These are phyloP conservation scores for Arion vulgaris DNA, from an alignment of 1,140 invertebrate genomes.

Conservation along the genomic window DNA sequence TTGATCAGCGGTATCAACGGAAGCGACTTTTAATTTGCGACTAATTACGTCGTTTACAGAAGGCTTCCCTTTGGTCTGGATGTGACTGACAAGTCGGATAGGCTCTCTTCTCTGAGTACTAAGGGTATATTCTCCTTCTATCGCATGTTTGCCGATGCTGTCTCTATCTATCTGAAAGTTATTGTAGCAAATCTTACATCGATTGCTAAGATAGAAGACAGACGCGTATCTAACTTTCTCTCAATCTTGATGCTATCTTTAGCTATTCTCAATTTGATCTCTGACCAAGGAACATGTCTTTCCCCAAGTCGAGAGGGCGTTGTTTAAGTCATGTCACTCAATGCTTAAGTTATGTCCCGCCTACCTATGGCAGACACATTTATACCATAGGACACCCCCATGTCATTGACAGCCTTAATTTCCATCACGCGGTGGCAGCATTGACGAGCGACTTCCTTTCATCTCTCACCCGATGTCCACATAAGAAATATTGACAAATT, in stretches of 20 bases:
- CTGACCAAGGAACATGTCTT: neutral
- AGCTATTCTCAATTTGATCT: neutral
- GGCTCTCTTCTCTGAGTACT: neutral
- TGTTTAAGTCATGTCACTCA: neutral
- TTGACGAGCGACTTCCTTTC: too few relatives aligned
- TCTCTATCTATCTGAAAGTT: too few relatives aligned
- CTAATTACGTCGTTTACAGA: constrained; percentile 23
- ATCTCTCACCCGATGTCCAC: too few relatives aligned
- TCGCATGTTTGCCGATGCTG: too few relatives aligned
- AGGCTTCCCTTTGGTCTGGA: neutral
- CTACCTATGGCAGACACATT: neutral
- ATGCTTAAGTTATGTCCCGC: neutral
- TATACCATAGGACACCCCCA: neutral
- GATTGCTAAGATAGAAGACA: too few relatives aligned
- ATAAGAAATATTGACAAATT: too few relatives aligned
- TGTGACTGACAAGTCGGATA: neutral
- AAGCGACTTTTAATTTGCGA: constrained; percentile 28
- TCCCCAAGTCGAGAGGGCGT: neutral
- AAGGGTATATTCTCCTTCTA: too few relatives aligned
- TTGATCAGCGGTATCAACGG: neutral
- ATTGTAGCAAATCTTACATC: too few relatives aligned
- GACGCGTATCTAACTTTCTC: too few relatives aligned
- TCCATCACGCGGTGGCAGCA: neutral
- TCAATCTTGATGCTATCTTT: neutral
- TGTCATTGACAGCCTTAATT: neutral